Evolutionary conservation across 2,888 invertebrate genomes (phyloP).

Genomic region (Pristionchus arcanus): DNA sequence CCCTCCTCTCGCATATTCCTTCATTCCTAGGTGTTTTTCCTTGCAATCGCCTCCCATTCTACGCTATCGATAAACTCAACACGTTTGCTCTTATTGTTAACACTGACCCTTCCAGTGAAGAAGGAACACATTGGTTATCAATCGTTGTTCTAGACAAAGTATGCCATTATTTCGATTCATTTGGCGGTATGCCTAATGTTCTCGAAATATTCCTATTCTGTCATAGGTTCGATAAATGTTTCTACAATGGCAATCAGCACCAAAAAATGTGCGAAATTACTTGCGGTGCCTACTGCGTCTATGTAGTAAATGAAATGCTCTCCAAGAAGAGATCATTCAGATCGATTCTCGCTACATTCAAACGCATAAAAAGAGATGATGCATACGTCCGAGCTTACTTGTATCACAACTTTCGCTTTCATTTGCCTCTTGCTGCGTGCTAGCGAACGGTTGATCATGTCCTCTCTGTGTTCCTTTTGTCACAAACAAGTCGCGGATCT

Average conservation of each 20-base stretch:
- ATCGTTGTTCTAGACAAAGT: background rate
- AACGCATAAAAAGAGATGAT: constrained; percentile 1
- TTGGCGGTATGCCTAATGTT: background rate
- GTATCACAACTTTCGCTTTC: background rate
- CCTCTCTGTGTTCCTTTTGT: background rate
- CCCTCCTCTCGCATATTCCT: background rate
- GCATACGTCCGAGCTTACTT: background rate
- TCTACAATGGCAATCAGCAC: too few species aligned
- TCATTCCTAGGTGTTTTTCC: background rate
- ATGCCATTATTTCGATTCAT: background rate
- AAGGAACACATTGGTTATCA: background rate
- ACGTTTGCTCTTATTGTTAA: background rate
- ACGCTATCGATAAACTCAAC: background rate
- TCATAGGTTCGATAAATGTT: too few species aligned
- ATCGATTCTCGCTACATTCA: background rate
- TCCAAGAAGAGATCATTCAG: background rate
- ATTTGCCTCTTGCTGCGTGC: background rate
- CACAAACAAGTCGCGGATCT: background rate
- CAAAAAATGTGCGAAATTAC: background rate
- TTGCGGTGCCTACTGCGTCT: background rate
- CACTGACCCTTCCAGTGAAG: background rate
- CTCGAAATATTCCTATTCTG: background rate
- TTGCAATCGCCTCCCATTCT: background rate
- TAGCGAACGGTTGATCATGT: background rate
- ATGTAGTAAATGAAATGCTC: background rate